phyloP scores from a whole-genome alignment of 2,113 vertebrate genomes.

The Myotis yumanensis region DNA sequence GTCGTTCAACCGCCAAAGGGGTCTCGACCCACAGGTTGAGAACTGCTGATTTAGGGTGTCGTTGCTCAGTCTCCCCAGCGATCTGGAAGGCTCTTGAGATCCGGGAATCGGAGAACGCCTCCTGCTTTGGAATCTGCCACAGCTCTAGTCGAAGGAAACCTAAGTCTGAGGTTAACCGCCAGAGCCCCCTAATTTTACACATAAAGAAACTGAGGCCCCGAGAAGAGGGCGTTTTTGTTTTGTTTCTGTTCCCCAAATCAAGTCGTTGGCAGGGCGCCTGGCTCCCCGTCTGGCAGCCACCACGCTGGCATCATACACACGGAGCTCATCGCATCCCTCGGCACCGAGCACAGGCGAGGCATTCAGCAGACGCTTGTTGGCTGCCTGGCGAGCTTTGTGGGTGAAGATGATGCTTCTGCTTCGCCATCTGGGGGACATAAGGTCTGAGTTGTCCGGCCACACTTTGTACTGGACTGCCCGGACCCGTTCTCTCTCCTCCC shows the following conservation, averaged over 20 bases:
- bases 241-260: background rate
- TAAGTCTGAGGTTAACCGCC: background rate
- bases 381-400: conserved; percentile 2
- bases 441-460: background rate
- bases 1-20: no score
- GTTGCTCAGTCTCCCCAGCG: background rate
- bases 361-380: background rate
- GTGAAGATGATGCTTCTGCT: background rate
- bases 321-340: background rate
- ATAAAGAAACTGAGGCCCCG: background rate
- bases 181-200: background rate
- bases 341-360: background rate
- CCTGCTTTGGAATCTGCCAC: background rate
- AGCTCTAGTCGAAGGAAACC: background rate
- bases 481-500: background rate
- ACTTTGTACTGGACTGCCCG: background rate
- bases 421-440: background rate
- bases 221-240: background rate
- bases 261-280: background rate
- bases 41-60: no score
- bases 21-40: no score
- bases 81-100: background rate
- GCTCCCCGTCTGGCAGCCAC: background rate
- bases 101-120: background rate
- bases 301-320: background rate